Base-by-base conservation (phyloP, 2,797 vertebrate genomes). In the Channallabes apus region DNA sequence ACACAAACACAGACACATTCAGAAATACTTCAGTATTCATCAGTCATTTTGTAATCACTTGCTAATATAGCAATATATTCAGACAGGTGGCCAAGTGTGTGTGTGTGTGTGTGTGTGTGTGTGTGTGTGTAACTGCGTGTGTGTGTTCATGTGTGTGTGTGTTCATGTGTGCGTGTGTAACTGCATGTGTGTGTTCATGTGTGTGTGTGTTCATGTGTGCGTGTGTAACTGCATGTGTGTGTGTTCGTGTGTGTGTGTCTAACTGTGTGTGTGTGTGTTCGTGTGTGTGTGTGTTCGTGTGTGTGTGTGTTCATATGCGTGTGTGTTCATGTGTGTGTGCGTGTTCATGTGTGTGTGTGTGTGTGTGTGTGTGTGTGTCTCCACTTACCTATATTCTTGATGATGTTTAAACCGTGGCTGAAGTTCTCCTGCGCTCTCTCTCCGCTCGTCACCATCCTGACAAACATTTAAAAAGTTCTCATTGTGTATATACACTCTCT, bases 351-450 rank as follows among this genome's bases (percentile, higher is more conserved):
- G 73, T 71, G 32, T 71, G 1, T 46, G 71, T 17, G 5, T 29
- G n/a, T 71, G 58, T 62, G 29, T 56, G 46, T 71, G 85, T 62
- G 54, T 69, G 75, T 82, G 64, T 27, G 22, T 56, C 18, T 85
- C 82, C 84, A 81, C 94, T 94, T 85, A 96, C 95, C 92, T 3
- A 94, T 91, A 78, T 91, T 94, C 90, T 94, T 94, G 87, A 95
- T 69, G 46, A 95, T 94, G 85, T 92, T 94, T 82, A 95, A 90
- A 88, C 88, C 92, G 85, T 92, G 90, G 86, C 85, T 84, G 87
- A 91, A 82, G 20, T 91, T 86, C 82, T 90, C 89, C 18, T 83
- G 84, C 71, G 56, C 61, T 64, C 64, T 77, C 2, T 92, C 90
- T 83, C 89, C 92, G 82, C 93, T 94, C 83, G 82, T 93, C 88